Evolutionary conservation across 1,140 invertebrate genomes (phyloP), one percentile per base, ranked within the genome.

Genomic region (Drosophila punjabiensis): DNA sequence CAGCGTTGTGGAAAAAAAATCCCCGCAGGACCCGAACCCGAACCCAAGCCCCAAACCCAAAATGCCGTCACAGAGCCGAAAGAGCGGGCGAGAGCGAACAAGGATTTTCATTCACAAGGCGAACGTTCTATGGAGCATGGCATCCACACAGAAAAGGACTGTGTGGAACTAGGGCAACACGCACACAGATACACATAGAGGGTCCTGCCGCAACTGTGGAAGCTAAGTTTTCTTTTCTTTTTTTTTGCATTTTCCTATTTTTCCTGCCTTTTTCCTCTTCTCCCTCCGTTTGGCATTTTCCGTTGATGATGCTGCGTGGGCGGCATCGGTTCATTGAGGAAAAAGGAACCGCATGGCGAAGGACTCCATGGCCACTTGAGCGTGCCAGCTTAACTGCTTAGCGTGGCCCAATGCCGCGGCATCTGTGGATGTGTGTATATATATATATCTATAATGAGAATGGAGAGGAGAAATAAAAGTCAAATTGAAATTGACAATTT

Each of bases 101-200:
- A 66, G 79, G 76, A 90, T 76, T 76, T 89, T 89, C 86, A 89
- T 89, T 89, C 86, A 89, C 85, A 89, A 88, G 86, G 85, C 78
- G 43, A 77, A 69, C 6, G 7, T 1, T n/a, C 58, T 39, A n/a
- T 41, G 45, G 65, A 53, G 18, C 20, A 90, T 90, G 79, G 62
- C 53, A 59, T 89, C 86, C 86, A 90, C 86, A 80, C 41, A 61
- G 63, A 32, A 32, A 32, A 33, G 79, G 69, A 60, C 63, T 88
- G 85, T 89, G 86, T 89, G 86, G 86, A 89, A 89, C 86, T 89
- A 89, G 86, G 86, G 55, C 86, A 89, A 76, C 63, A 55, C 33
- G 13, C 18, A 24, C 9, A n/a, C 48, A 28, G n/a, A n/a, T 33
- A 33, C n/a, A 18, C 30, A 7, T 11, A 6, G 8, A 5, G 32